Evolutionary conservation across 2,113 vertebrate species (phyloP).

Genomic region (Microcebus griseorufus): DNA sequence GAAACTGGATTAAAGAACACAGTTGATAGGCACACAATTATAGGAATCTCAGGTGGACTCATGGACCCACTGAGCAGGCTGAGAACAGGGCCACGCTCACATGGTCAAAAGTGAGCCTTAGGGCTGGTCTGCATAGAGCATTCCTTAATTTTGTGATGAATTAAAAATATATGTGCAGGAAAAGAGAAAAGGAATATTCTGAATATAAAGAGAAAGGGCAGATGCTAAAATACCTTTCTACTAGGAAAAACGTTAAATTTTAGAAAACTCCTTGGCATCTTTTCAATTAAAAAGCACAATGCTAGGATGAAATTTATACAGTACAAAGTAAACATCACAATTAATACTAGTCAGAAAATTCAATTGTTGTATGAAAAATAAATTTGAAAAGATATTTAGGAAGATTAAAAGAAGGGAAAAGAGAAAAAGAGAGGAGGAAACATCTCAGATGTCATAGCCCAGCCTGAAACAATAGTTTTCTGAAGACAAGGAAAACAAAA

Average conservation of each 20-base stretch:
- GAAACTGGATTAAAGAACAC: neutral
- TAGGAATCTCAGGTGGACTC: neutral
- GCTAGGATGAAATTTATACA: neutral
- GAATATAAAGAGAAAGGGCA: neutral
- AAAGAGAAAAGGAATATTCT: neutral
- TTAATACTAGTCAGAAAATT: neutral
- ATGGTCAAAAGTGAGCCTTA: fast-evolving
- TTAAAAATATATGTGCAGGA: neutral
- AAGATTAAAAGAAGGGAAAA: neutral
- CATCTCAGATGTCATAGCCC: neutral
- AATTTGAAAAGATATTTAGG: neutral
- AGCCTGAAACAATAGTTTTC: neutral
- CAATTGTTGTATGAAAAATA: neutral
- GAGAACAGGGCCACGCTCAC: neutral
- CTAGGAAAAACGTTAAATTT: neutral
- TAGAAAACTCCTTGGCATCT: neutral
- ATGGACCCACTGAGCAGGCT: too few relatives aligned
- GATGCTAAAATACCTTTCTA: neutral
- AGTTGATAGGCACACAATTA: fast-evolving
- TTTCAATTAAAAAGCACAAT: neutral
- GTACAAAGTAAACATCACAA: neutral
- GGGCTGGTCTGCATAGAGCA: neutral
- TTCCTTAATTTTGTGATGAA: neutral
- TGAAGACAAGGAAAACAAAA: neutral
- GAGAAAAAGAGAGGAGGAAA: neutral